These are phyloP conservation scores for Catharus ustulatus DNA, from an alignment of 2,797 vertebrate genomes.

Conservation along the genomic window DNA sequence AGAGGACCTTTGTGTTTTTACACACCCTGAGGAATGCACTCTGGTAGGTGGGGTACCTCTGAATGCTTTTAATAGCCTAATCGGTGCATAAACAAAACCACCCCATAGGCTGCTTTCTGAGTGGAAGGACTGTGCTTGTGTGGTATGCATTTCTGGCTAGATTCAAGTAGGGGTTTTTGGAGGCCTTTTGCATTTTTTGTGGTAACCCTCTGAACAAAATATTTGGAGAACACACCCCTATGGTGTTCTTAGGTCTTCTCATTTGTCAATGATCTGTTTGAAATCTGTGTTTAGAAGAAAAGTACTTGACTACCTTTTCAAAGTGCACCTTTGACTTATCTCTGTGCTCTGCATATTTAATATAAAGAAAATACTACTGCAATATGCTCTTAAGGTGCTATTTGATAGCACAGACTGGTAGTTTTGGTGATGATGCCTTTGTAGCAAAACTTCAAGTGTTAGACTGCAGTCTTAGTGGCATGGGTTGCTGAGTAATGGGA, in stretches of 20 bases:
- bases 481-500: fast-evolving
- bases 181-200: slow-evolving; percentile 16
- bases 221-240: background rate
- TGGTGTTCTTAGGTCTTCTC: background rate
- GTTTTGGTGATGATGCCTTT: background rate
- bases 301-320: background rate
- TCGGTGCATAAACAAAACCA: background rate
- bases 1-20: background rate
- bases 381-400: background rate
- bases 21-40: background rate
- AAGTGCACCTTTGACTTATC: background rate
- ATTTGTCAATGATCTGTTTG: background rate
- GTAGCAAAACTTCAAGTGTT: background rate
- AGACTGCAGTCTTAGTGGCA: background rate
- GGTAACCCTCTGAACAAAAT: background rate
- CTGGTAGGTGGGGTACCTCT: slow-evolving; percentile 43
- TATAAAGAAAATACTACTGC: background rate
- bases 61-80: background rate
- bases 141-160: slow-evolving; percentile 26
- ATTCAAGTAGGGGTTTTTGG: background rate
- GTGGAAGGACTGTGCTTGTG: background rate
- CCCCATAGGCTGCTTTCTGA: slow-evolving; percentile 25
- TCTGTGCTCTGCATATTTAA: background rate
- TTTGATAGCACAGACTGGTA: fast-evolving
- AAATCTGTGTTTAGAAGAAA: background rate